Percentiles rank a stretch among this genome's conserved stretches.
Evolutionary conservation across 2,888 invertebrate species (phyloP).

Genomic region (Podotricha telesiphe): DNA sequence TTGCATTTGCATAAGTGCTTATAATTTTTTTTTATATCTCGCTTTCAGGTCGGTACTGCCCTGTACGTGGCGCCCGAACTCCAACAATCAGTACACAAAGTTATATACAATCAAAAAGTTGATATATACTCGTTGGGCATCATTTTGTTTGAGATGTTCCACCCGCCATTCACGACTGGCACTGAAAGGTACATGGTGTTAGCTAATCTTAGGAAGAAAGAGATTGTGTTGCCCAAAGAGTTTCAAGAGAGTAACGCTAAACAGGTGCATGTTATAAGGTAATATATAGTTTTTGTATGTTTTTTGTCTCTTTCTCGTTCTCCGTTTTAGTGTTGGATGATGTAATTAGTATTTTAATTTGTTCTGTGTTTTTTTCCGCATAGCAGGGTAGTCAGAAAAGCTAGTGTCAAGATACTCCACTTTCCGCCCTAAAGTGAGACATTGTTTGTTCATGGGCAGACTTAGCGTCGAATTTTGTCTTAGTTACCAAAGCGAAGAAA

Average conservation of each 20-base stretch:
- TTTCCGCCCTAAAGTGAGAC: too few species aligned
- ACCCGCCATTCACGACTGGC: constrained; percentile 90
- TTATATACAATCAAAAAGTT: constrained; percentile 94
- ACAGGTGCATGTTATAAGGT: constrained; percentile 86
- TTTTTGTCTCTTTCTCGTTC: too few species aligned
- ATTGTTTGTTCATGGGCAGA: too few species aligned
- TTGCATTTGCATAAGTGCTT: neutral
- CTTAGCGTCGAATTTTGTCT: too few species aligned
- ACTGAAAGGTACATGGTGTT: constrained; percentile 95
- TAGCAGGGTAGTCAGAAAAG: too few species aligned
- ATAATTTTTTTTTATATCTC: neutral
- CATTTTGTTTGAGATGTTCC: constrained; percentile 98
- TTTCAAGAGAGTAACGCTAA: constrained; percentile 84
- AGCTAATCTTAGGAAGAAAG: constrained; percentile 86
- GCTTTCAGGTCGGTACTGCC: constrained; percentile 92
- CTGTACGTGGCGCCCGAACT: constrained; percentile 98
- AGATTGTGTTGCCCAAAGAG: constrained; percentile 88
- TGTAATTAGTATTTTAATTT: too few species aligned
- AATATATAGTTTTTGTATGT: constrained; percentile 36
- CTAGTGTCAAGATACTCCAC: too few species aligned
- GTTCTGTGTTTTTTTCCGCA: too few species aligned
- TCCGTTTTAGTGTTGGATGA: too few species aligned
- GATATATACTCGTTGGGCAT: constrained; percentile 95
- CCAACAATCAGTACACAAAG: constrained; percentile 86
- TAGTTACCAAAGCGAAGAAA: too few species aligned